Conservation (phyloP, 2,797 vertebrate genomes). For the Oreochromis grahami region DNA sequence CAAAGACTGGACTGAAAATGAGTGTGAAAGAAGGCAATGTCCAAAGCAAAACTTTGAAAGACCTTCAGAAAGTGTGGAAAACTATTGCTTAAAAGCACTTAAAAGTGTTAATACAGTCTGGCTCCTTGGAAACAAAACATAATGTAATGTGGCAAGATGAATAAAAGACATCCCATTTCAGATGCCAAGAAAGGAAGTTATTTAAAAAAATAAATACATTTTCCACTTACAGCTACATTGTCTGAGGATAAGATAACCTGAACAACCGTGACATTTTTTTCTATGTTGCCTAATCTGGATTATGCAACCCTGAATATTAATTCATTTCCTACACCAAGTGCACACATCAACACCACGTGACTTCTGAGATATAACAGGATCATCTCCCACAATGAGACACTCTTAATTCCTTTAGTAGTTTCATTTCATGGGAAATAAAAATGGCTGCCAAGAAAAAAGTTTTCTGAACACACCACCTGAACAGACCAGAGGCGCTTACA, state of each 20-base stretch:
- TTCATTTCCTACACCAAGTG: not conserved
- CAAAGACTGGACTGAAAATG: not conserved
- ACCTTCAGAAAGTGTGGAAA: not conserved
- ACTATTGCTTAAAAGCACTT: not conserved
- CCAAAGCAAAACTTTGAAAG: not conserved
- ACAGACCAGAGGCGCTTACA: not conserved
- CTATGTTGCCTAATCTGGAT: not conserved
- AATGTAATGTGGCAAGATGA: not conserved
- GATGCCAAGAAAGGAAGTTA: not conserved
- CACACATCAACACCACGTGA: not conserved
- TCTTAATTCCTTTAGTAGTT: not conserved
- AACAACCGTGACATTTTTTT: not conserved
- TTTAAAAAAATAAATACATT: not conserved
- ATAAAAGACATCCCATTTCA: not conserved
- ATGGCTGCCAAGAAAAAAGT: not conserved
- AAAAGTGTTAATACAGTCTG: not conserved
- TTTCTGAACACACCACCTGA: not conserved
- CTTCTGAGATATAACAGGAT: not conserved
- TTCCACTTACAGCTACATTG: not conserved
- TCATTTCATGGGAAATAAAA: not conserved
- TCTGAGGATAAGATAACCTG: not conserved
- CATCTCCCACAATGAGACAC: not conserved
- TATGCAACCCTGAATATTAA: not conserved
- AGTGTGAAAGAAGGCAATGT: not conserved
- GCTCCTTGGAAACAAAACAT: not conserved